Conservation (phyloP, 2,888 invertebrate genomes). For the Eupsilia transversa region DNA sequence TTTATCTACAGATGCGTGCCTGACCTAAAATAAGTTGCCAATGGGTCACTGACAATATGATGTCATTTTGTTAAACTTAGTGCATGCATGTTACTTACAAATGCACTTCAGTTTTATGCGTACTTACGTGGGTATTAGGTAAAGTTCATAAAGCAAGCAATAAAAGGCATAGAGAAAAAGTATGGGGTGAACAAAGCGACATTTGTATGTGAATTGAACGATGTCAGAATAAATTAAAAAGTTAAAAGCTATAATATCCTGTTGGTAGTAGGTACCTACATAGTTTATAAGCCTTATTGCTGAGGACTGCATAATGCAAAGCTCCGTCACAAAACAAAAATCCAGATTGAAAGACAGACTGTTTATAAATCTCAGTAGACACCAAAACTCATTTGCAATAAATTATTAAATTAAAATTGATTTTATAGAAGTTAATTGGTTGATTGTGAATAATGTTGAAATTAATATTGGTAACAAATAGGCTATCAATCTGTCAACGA, state of each 20-base stretch:
- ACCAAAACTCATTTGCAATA: constrained; percentile 25
- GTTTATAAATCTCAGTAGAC: not conserved
- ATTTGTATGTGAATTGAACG: not conserved
- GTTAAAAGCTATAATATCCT: not conserved
- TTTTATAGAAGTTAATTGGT: constrained; percentile 34
- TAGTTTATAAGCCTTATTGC: not conserved
- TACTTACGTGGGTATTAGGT: not conserved
- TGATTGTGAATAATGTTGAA: constrained; percentile 37
- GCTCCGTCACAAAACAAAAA: not conserved
- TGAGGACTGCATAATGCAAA: not conserved
- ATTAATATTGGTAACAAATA: constrained; percentile 42
- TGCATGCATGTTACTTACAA: not conserved
- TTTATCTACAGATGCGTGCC: constrained; percentile 59
- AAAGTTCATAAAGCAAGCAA: not conserved
- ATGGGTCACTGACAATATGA: constrained; percentile 22
- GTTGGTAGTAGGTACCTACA: no score
- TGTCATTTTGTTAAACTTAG: constrained; percentile 4
- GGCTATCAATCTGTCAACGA: constrained; percentile 52
- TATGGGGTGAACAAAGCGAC: not conserved
- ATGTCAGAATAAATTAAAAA: not conserved
- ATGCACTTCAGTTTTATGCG: not conserved
- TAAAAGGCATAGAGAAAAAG: not conserved
- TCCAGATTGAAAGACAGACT: not conserved
- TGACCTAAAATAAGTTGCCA: constrained; percentile 66
- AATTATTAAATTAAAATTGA: constrained; percentile 38